Evolutionary conservation across 2,888 invertebrate genomes (phyloP).

Genomic region (Allolobophora icterica): DNA sequence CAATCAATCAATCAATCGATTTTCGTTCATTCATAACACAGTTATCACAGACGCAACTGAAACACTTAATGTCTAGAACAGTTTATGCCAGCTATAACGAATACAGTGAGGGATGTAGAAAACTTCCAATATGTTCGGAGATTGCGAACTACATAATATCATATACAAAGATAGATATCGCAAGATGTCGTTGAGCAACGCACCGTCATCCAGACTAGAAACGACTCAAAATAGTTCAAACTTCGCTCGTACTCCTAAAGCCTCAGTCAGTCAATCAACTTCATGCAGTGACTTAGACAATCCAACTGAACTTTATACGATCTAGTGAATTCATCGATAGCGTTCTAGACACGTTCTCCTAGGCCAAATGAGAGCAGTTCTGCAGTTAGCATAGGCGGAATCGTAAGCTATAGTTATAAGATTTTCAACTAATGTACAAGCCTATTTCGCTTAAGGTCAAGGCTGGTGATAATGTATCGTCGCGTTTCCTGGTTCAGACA

Average conservation of each 20-base stretch:
- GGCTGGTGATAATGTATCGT: neutral
- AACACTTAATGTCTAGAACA: too few relatives aligned
- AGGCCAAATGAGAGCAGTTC: too few relatives aligned
- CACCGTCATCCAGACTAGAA: neutral
- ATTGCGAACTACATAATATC: neutral
- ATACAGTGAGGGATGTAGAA: too few relatives aligned
- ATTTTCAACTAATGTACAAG: neutral
- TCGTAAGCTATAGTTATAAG: too few relatives aligned
- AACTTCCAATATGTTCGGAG: conserved; percentile 9
- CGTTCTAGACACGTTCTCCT: neutral
- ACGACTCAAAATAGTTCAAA: neutral
- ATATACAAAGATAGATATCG: conserved; percentile 17
- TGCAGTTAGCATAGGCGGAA: too few relatives aligned
- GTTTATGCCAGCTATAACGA: too few relatives aligned
- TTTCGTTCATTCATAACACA: too few relatives aligned
- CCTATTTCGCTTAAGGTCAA: neutral
- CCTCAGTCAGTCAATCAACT: neutral
- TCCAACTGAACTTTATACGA: neutral
- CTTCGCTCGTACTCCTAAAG: neutral
- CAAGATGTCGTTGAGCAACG: neutral
- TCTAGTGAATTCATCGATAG: neutral
- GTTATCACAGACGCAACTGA: too few relatives aligned
- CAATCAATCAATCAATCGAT: too few relatives aligned
- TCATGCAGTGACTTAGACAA: neutral
- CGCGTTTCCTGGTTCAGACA: neutral